Evolutionary conservation across 1,140 invertebrate genomes (phyloP).

Genomic region (honey bee (Apis mellifera)): Amel_HAv3.1 CM009935.2:3127501-3128000

Average conservation of each 20-base stretch:
- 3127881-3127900: not conserved
- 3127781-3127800: slow-evolving; percentile 13
- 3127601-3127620: no score
- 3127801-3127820: not conserved
- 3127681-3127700: not conserved
- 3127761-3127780: not conserved
- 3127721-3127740: not conserved
- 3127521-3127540: no score
- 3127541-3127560: no score
- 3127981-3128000: not conserved
- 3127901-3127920: slow-evolving; percentile 1
- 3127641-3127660: no score
- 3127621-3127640: not conserved
- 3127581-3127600: no score
- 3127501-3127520: no score
- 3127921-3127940: not conserved
- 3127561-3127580: no score
- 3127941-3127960: not conserved
- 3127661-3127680: not conserved
- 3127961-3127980: slow-evolving; percentile 2
- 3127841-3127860: not conserved
- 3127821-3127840: not conserved
- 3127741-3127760: not conserved
- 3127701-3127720: not conserved
- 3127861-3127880: slow-evolving; percentile 9